Percentiles rank a stretch among this genome's conserved stretches.
These are phyloP conservation scores for Ricordea florida DNA, from an alignment of 92 coral and sea anemone species.

Conservation along the genomic window DNA sequence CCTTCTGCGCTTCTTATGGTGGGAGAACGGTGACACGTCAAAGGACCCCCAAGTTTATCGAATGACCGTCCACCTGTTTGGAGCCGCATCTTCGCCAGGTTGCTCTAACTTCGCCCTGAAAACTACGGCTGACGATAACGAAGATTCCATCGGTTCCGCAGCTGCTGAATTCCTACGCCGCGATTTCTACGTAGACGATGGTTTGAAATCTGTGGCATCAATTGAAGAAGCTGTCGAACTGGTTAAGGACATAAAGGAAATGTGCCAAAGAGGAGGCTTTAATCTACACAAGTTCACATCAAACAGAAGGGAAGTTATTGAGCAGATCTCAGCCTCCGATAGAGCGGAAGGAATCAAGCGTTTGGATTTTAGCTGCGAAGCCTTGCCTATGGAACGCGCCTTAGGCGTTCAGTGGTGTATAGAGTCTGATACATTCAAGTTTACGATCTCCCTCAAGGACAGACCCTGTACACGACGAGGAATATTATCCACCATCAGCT, in stretches of 20 bases:
- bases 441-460: too few relatives aligned
- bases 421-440: too few relatives aligned
- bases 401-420: slow-evolving; percentile 43
- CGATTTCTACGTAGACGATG: slow-evolving; percentile 62
- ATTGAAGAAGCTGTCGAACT: slow-evolving; percentile 48
- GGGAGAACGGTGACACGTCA: slow-evolving; percentile 36
- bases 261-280: slow-evolving; percentile 52
- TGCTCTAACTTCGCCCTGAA: slow-evolving; percentile 65
- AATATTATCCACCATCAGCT: too few relatives aligned
- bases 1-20: slow-evolving; percentile 59
- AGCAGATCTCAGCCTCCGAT: slow-evolving; percentile 12
- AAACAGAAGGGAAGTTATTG: slow-evolving; percentile 41
- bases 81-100: slow-evolving; percentile 60
- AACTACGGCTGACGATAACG: slow-evolving; percentile 37
- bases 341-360: too few relatives aligned
- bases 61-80: slow-evolving; percentile 59
- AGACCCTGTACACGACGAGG: neutral
- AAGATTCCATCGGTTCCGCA: slow-evolving; percentile 9
- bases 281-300: slow-evolving; percentile 45
- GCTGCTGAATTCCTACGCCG: slow-evolving; percentile 42
- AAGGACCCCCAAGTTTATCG: slow-evolving; percentile 30
- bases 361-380: too few relatives aligned
- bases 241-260: slow-evolving; percentile 18
- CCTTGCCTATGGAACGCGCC: too few relatives aligned
- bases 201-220: slow-evolving; percentile 41